A percentile compares a stretch with the other conserved stretches of the same genome.
These are phyloP conservation scores for Oligia strigilis DNA, from an alignment of 2,888 invertebrate species.

Conservation along the genomic window DNA sequence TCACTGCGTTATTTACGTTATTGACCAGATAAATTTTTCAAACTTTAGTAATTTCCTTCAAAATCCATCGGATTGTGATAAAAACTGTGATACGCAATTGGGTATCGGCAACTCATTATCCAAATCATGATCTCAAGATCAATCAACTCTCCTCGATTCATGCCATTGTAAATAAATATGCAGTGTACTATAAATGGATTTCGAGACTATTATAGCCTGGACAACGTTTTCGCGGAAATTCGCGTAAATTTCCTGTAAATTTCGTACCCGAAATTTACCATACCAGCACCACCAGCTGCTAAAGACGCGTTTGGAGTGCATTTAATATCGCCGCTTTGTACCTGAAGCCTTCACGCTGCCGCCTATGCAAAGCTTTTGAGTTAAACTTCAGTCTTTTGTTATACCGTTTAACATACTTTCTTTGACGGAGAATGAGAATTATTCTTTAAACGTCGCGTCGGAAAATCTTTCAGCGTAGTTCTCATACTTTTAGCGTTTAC, in stretches of 20 bases:
- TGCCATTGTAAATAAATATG: background rate
- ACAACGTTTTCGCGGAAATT: background rate
- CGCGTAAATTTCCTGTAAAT: background rate
- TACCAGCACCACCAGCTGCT: background rate
- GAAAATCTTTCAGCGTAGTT: background rate
- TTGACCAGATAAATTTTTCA: background rate
- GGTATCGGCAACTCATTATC: background rate
- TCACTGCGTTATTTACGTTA: background rate
- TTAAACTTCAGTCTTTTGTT: slow-evolving; percentile 10
- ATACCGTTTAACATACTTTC: slow-evolving; percentile 21
- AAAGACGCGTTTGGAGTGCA: background rate
- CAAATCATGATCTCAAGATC: background rate
- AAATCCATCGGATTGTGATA: background rate
- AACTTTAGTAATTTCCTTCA: background rate
- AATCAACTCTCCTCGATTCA: background rate
- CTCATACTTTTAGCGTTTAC: background rate
- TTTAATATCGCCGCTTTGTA: slow-evolving; percentile 22
- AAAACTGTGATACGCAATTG: too few relatives aligned
- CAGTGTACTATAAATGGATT: background rate
- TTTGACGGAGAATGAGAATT: slow-evolving; percentile 11
- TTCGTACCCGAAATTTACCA: too few relatives aligned
- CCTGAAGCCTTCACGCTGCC: background rate
- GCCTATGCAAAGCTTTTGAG: slow-evolving; percentile 17
- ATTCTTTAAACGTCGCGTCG: background rate
- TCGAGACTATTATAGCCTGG: background rate